A percentile compares a stretch with the other conserved stretches of the same genome.
phyloP scores from a whole-genome alignment of 2,888 invertebrate genomes.

The Pristionchus fissidentatus region DNA sequence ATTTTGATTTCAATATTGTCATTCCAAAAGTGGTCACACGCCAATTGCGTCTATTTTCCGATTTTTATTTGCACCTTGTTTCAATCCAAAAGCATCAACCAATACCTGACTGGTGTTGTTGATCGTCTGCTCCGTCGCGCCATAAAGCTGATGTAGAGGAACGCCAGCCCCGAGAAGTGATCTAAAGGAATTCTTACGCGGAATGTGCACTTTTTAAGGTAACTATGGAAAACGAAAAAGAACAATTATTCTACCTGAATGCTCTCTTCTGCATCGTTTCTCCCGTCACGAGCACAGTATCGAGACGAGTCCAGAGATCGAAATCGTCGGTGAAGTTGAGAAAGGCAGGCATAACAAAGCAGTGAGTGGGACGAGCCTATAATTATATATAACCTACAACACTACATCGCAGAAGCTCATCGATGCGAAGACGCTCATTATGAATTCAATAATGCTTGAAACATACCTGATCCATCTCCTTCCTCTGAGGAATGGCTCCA shows the following conservation, averaged over 20 bases:
- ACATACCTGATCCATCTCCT: slow-evolving; percentile 51
- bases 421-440: neutral
- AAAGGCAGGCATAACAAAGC: slow-evolving; percentile 32
- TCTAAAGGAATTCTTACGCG: neutral
- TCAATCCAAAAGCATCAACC: neutral
- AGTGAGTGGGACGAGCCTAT: neutral
- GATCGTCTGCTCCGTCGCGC: slow-evolving; percentile 42
- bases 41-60: too few relatives aligned
- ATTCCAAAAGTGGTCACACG: neutral
- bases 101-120: slow-evolving; percentile 17
- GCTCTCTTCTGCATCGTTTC: slow-evolving; percentile 18
- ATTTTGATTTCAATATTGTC: neutral
- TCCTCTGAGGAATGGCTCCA: slow-evolving; percentile 58
- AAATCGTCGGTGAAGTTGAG: neutral
- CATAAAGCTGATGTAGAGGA: slow-evolving; percentile 34
- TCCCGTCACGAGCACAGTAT: slow-evolving; percentile 17
- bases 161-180: neutral
- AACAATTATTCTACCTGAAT: neutral
- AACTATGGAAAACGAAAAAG: neutral
- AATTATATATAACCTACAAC: neutral
- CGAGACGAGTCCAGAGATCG: neutral
- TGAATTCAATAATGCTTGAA: neutral
- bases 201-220: too few relatives aligned
- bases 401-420: neutral
- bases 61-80: too few relatives aligned